Base-by-base conservation (phyloP, 2,113 vertebrate genomes). In the Coreoperca whiteheadi region DNA sequence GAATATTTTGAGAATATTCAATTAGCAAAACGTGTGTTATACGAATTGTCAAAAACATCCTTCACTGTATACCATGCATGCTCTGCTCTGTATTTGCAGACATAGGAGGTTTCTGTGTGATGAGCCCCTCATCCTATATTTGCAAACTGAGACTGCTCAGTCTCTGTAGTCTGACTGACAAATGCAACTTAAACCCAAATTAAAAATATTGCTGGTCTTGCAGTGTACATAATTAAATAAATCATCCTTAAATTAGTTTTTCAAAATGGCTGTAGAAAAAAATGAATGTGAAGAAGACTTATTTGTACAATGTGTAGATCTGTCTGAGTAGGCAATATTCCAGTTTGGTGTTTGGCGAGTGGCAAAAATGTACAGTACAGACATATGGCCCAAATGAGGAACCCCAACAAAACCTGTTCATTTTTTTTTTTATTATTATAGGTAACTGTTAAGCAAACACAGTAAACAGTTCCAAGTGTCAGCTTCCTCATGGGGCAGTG, bases 171-270 rank as follows among this genome's bases (percentile, higher is more conserved):
- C 15, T 25, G 18, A 70, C 23, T 39, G 34, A 32, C 46, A 54
- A 64, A 28, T 11, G 8, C 3, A 66, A 23, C 61, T 81, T 66
- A 10, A 66, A n/a, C n/a, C 50, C 7, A 66, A 66, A 81, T 59
- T 2, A 56, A 46, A 64, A 32, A 34, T 64, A 43, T 8, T 46
- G 2, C 20, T 46, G 50, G 48, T 34, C 18, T 16, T 80, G 46
- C 25, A 20, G 8, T 41, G 41, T 43, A 28, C 12, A 66, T 39
- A 28, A 66, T 66, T 21, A 39, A 28, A 65, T 57, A 65, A 21
- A 73, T 65, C 20, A 65, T 10, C 28, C 15, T 43, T 46, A 65
- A 34, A 46, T 65, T 20, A 9, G n/a, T 32, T 48, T 21, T 57
- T 48, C 11, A 37, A 6, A 57, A 34, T 43, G 61, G 11, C 37